These are phyloP conservation scores for Myopa tessellatipennis DNA, from an alignment of 2,888 invertebrate species.

Conservation along the genomic window DNA sequence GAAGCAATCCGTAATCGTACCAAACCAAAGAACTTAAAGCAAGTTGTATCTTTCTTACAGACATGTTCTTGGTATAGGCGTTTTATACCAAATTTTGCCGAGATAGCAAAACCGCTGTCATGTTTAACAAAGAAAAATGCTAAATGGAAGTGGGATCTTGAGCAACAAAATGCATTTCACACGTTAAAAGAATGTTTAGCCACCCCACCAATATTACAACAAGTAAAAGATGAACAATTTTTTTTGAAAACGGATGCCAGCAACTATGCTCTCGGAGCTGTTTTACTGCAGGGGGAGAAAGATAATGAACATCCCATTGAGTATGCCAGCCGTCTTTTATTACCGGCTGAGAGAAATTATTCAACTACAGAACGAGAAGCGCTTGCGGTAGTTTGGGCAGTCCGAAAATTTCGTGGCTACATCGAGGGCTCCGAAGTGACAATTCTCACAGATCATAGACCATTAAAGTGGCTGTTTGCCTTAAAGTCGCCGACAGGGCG, in stretches of 20 bases:
- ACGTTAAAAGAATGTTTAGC: constrained; percentile 41
- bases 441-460: constrained; percentile 58
- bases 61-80: constrained; percentile 53
- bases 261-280: constrained; percentile 51
- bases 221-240: constrained; percentile 52
- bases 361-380: constrained; percentile 65
- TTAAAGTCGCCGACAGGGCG: constrained; percentile 65
- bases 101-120: constrained; percentile 51
- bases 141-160: constrained; percentile 32
- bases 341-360: constrained; percentile 61
- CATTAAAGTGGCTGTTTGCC: constrained; percentile 67
- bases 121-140: constrained; percentile 42
- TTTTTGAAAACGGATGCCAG: constrained; percentile 57
- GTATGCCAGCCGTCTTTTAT: constrained; percentile 53
- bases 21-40: constrained; percentile 49
- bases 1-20: constrained; percentile 34
- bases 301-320: constrained; percentile 51
- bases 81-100: constrained; percentile 13
- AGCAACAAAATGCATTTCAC: constrained; percentile 38
- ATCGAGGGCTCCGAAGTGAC: constrained; percentile 36
- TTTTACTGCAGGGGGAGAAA: constrained; percentile 48
- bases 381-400: constrained; percentile 52
- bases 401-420: constrained; percentile 39
- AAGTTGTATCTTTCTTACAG: constrained; percentile 48
- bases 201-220: constrained; percentile 49